These are phyloP conservation scores for Octonoba sinensis DNA, from an alignment of 2,888 invertebrate species.

Conservation along the genomic window DNA sequence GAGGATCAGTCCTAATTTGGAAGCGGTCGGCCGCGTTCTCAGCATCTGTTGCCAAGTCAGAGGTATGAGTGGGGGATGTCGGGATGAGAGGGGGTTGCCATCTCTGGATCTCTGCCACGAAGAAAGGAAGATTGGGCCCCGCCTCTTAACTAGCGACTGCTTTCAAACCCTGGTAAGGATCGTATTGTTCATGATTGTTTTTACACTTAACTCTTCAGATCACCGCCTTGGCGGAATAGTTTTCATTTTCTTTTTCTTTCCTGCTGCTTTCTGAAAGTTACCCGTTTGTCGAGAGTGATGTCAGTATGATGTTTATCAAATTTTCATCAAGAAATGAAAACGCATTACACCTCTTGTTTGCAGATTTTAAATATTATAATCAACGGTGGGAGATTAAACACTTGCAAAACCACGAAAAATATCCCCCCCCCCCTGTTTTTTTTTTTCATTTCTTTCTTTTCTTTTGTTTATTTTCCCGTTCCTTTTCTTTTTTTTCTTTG, in stretches of 20 bases:
- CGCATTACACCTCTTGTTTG: no score
- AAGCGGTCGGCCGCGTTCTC: conserved; percentile 37
- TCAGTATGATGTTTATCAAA: conserved; percentile 12
- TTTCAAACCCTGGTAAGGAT: conserved; percentile 38
- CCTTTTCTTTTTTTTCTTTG: no score
- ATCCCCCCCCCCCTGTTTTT: no score
- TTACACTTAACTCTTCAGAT: background rate
- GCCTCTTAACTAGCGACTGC: conserved; percentile 42
- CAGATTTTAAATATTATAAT: no score
- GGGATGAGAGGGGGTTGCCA: conserved; percentile 3
- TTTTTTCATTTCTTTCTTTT: no score
- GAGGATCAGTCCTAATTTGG: conserved; percentile 50
- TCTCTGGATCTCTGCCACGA: conserved; percentile 48
- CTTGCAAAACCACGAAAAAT: no score
- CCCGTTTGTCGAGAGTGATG: background rate
- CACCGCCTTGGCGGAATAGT: conserved; percentile 31
- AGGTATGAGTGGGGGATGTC: conserved; percentile 31
- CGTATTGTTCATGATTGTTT: conserved; percentile 55
- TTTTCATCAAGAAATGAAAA: no score
- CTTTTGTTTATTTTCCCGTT: no score
- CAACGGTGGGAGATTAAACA: no score
- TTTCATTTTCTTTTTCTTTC: background rate
- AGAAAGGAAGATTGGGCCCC: conserved; percentile 24
- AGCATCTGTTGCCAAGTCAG: conserved; percentile 61
- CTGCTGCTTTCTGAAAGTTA: background rate